Conservation (phyloP, 2,888 invertebrate genomes). For the Campoletis raptor region DNA sequence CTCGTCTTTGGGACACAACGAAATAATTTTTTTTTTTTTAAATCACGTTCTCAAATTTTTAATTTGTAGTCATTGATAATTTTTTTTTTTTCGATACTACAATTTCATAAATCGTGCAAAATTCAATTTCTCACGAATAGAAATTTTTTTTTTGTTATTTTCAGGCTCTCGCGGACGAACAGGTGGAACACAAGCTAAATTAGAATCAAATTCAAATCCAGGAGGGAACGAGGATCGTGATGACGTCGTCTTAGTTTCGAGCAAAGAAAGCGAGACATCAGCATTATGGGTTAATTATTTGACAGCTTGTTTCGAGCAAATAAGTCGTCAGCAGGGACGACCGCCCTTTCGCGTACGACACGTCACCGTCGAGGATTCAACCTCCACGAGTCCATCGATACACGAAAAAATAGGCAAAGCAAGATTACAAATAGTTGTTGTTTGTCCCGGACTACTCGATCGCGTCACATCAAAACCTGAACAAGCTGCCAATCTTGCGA, state of each 20-base stretch:
- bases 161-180: constrained; percentile 66
- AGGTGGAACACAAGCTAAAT: constrained; percentile 55
- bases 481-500: constrained; percentile 86
- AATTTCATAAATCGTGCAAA: not conserved
- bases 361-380: constrained; percentile 90
- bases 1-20: not conserved
- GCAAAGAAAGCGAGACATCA: constrained; percentile 92
- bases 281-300: constrained; percentile 93
- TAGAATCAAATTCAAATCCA: constrained; percentile 53
- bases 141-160: constrained; percentile 1
- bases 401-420: constrained; percentile 88
- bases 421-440: constrained; percentile 92
- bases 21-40: not conserved
- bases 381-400: constrained; percentile 84
- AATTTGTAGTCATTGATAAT: not conserved
- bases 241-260: constrained; percentile 93
- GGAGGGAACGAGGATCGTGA: constrained; percentile 87
- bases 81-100: not conserved
- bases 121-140: not conserved
- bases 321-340: constrained; percentile 92
- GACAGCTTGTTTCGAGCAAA: constrained; percentile 93
- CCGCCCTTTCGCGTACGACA: constrained; percentile 92
- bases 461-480: constrained; percentile 87
- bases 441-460: constrained; percentile 91
- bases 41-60: not conserved